Conservation (phyloP, 2,797 vertebrate genomes). For the Cirrhinus mrigala region DNA sequence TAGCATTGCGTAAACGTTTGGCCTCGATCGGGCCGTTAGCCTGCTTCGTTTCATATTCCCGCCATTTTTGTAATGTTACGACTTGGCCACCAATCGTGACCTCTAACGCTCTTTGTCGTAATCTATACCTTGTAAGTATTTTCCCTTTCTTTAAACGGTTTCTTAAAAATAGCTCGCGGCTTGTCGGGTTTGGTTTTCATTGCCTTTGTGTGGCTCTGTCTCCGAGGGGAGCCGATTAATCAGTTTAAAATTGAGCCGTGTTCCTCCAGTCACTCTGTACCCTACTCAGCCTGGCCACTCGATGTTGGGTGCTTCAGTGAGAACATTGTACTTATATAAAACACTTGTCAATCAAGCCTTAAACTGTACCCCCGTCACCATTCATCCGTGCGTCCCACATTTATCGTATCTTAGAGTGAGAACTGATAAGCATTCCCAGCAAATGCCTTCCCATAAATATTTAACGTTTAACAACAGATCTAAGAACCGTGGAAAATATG, state of each 20-base stretch:
- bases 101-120: not conserved
- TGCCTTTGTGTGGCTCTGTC: slow-evolving; percentile 63
- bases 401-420: slow-evolving; percentile 45
- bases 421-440: slow-evolving; percentile 52
- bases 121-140: slow-evolving; percentile 5
- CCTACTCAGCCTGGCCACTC: slow-evolving; percentile 40
- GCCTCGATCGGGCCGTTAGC: slow-evolving; percentile 42
- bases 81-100: slow-evolving; percentile 14
- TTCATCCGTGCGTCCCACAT: slow-evolving; percentile 39
- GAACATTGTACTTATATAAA: slow-evolving; percentile 71
- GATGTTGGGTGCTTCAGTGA: slow-evolving; percentile 63
- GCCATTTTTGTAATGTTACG: not conserved
- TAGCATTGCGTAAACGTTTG: slow-evolving; percentile 42
- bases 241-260: slow-evolving; percentile 62
- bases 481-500: slow-evolving; percentile 38
- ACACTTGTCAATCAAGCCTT: slow-evolving; percentile 73
- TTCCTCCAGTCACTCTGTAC: slow-evolving; percentile 34
- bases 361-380: slow-evolving; percentile 50
- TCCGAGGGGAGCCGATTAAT: slow-evolving; percentile 63
- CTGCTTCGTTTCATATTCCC: slow-evolving; percentile 22
- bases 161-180: slow-evolving; percentile 25
- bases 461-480: slow-evolving; percentile 40
- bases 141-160: slow-evolving; percentile 9
- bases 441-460: slow-evolving; percentile 29
- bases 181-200: slow-evolving; percentile 51